A percentile compares a stretch with the other conserved stretches of the same genome.
Evolutionary conservation across 1,140 invertebrate species (phyloP).

Genomic region (Pseudomyrmex sp.): DNA sequence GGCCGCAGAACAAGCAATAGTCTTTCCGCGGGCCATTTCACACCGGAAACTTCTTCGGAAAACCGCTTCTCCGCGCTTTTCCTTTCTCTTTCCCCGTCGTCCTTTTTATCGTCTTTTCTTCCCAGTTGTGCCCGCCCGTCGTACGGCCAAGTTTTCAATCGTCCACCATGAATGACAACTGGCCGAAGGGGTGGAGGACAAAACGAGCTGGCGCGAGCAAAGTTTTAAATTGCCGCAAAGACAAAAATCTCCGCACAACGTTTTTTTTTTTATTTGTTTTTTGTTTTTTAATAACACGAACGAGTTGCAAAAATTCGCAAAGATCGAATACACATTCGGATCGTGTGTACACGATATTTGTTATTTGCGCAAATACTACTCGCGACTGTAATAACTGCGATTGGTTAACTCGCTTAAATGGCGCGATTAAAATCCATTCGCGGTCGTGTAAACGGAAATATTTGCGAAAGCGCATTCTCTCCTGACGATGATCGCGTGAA

Average conservation of each 20-base stretch:
- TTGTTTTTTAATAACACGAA: slow-evolving; percentile 2
- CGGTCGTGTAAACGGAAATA: slow-evolving; percentile 43
- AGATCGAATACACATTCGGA: background rate
- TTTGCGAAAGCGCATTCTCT: slow-evolving; percentile 13
- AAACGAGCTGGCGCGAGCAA: background rate
- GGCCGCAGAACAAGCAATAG: slow-evolving; percentile 65
- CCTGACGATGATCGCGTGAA: background rate
- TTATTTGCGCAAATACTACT: slow-evolving; percentile 29
- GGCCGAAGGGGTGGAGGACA: background rate
- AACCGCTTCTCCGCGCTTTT: slow-evolving; percentile 3
- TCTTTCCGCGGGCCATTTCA: slow-evolving; percentile 67
- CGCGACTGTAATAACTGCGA: slow-evolving; percentile 13
- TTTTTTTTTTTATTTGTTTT: background rate
- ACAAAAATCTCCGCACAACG: background rate
- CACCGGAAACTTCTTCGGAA: slow-evolving; percentile 52
- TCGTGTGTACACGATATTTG: slow-evolving; percentile 3
- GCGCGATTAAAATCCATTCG: slow-evolving; percentile 44
- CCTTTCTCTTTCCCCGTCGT: background rate
- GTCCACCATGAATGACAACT: background rate
- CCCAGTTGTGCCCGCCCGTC: background rate
- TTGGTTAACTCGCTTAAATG: slow-evolving; percentile 38
- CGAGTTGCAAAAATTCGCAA: background rate
- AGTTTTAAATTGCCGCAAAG: slow-evolving; percentile 24
- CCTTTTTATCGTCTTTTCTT: slow-evolving; percentile 22
- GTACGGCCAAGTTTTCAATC: slow-evolving; percentile 59